Conservation (phyloP, 1,140 invertebrate species). For the Polypedilum vanderplanki region DNA sequence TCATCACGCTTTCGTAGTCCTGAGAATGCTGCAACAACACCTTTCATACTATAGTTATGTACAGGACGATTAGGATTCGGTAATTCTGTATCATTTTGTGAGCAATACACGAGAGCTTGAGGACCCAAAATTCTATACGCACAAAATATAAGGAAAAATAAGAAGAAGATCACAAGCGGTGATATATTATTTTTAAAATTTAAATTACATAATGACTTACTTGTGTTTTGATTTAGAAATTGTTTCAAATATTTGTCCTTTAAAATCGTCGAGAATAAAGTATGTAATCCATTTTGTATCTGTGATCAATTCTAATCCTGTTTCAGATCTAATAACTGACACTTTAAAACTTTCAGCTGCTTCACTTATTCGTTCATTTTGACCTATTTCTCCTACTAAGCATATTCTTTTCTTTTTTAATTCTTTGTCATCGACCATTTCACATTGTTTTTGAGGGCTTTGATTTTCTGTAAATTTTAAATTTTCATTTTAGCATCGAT, state of each 20-base stretch:
- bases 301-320: slow-evolving; percentile 51
- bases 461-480: background rate
- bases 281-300: slow-evolving; percentile 57
- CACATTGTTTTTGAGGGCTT: background rate
- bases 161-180: background rate
- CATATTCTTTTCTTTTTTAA: slow-evolving; percentile 51
- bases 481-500: background rate
- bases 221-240: slow-evolving; percentile 58
- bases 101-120: slow-evolving; percentile 66
- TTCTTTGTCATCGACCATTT: background rate
- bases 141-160: background rate
- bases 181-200: background rate
- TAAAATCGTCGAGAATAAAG: slow-evolving; percentile 64
- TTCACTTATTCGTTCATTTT: slow-evolving; percentile 48
- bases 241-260: slow-evolving; percentile 56
- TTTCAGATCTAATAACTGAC: slow-evolving; percentile 55
- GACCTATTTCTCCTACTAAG: slow-evolving; percentile 49
- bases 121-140: slow-evolving; percentile 61
- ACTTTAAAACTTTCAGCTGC: slow-evolving; percentile 57
- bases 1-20: slow-evolving; percentile 82
- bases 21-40: slow-evolving; percentile 80
- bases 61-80: slow-evolving; percentile 68
- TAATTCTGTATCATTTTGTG: slow-evolving; percentile 59
- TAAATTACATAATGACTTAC: slow-evolving; percentile 38
- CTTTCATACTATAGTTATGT: slow-evolving; percentile 78